These are phyloP conservation scores for Calameuta filiformis DNA, from an alignment of 2,888 invertebrate genomes.

Conservation along the genomic window DNA sequence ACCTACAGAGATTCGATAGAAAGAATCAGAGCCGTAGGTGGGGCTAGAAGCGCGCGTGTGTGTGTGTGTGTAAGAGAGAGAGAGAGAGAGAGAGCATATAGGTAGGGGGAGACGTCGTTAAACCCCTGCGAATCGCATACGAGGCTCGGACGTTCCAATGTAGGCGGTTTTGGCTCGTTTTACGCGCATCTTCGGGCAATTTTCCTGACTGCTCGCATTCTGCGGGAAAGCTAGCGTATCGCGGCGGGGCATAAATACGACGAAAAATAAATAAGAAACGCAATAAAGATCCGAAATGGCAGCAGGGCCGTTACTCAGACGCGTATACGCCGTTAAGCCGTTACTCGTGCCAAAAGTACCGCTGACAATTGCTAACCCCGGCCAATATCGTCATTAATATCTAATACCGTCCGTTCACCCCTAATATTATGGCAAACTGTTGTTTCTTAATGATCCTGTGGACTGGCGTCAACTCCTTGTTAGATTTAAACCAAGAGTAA, in stretches of 20 bases:
- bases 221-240: constrained; percentile 2
- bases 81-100: neutral
- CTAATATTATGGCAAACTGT: neutral
- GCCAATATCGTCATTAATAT: constrained; percentile 24
- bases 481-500: neutral
- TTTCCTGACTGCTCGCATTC: constrained; percentile 21
- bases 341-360: constrained; percentile 46
- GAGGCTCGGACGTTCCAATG: neutral
- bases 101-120: neutral
- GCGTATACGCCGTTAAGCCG: constrained; percentile 37
- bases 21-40: neutral
- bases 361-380: constrained; percentile 24
- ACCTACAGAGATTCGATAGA: neutral
- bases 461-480: neutral
- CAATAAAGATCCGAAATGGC: constrained; percentile 42
- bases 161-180: constrained; percentile 22
- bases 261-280: constrained; percentile 40
- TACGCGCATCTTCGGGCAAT: constrained; percentile 25
- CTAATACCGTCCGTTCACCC: constrained; percentile 2
- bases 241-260: constrained; percentile 26
- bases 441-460: neutral
- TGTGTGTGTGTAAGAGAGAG: too few relatives aligned
- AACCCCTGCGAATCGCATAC: neutral
- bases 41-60: neutral
- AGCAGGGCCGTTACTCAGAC: constrained; percentile 31